These are phyloP conservation scores for Micoletzkya japonica DNA, from an alignment of 2,888 invertebrate species.

Conservation along the genomic window DNA sequence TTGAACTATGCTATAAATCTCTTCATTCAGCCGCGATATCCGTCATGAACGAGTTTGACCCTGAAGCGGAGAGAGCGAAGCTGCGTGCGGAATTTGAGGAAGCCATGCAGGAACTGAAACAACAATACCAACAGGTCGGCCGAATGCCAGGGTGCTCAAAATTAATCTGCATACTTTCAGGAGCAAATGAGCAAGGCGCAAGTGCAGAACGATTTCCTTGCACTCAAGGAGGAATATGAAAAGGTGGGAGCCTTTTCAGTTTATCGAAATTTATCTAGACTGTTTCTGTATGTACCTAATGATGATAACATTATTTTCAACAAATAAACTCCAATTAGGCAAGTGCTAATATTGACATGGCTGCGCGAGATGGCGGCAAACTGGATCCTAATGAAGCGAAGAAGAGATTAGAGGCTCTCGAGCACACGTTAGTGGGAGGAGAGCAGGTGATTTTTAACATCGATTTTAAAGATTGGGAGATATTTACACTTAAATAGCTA, in stretches of 20 bases:
- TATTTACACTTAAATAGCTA: too few relatives aligned
- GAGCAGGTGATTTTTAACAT: slow-evolving; percentile 67
- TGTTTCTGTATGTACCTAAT: not conserved
- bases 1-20: too few relatives aligned
- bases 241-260: slow-evolving; percentile 62
- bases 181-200: slow-evolving; percentile 68
- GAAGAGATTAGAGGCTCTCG: slow-evolving; percentile 71
- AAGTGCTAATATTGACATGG: slow-evolving; percentile 39
- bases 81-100: slow-evolving; percentile 70
- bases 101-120: slow-evolving; percentile 70
- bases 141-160: not conserved
- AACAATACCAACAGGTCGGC: slow-evolving; percentile 11
- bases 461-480: too few relatives aligned
- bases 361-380: slow-evolving; percentile 27
- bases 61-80: slow-evolving; percentile 66
- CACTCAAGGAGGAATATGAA: slow-evolving; percentile 71
- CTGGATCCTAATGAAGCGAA: slow-evolving; percentile 55
- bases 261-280: not conserved
- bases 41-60: slow-evolving; percentile 35
- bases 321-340: too few relatives aligned
- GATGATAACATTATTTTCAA: not conserved
- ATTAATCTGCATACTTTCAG: not conserved
- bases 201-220: slow-evolving; percentile 72
- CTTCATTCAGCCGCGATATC: not conserved
- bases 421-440: slow-evolving; percentile 80